phyloP scores from a whole-genome alignment of 2,113 vertebrate genomes.

The Paratilapia polleni region DNA sequence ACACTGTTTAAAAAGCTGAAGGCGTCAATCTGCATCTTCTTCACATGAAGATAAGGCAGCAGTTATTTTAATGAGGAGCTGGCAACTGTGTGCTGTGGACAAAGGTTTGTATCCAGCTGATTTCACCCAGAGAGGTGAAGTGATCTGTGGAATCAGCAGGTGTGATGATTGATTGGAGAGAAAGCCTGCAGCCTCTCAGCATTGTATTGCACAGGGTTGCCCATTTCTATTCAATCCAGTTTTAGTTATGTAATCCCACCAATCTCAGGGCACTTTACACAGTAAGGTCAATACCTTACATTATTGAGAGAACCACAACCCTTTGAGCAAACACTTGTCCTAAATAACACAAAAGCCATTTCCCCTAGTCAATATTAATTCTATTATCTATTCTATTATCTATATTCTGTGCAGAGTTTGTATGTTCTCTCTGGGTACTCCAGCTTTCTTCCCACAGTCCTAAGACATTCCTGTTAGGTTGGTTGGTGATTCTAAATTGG shows the following conservation, averaged over 20 bases:
- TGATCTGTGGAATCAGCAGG: slow-evolving; percentile 37
- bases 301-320: fast-evolving
- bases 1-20: slow-evolving; percentile 14
- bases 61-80: slow-evolving; percentile 3
- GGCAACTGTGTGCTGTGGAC: neutral
- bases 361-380: slow-evolving; percentile 1
- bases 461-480: too few species aligned
- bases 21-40: slow-evolving; percentile 21
- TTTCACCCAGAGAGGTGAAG: slow-evolving; percentile 29
- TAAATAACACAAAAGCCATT: slow-evolving; percentile 20
- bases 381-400: too few species aligned
- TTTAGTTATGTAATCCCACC: neutral
- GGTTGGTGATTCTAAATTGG: too few species aligned
- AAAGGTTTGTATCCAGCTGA: neutral
- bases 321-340: neutral
- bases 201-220: fast-evolving
- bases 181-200: neutral
- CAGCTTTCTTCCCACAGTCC: too few species aligned
- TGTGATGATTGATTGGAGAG: slow-evolving; percentile 34
- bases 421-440: too few species aligned
- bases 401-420: too few species aligned
- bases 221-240: neutral
- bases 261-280: neutral
- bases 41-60: neutral
- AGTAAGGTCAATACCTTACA: neutral